Percentiles rank a stretch among this genome's conserved stretches.
phyloP scores from a whole-genome alignment of 2,113 vertebrate species.

The Coturnix japonica region DNA sequence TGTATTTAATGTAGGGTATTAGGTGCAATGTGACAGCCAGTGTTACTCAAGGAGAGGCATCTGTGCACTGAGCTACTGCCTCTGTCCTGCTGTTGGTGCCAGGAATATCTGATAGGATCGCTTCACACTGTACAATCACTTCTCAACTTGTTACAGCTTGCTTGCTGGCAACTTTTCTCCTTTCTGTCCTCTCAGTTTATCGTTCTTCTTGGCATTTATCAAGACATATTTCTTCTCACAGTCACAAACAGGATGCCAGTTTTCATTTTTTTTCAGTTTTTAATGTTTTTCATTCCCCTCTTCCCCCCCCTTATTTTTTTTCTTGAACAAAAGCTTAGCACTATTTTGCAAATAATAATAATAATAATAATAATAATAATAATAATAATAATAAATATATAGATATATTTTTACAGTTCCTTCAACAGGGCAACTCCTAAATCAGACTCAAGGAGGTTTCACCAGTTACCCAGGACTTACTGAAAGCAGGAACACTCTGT shows the following conservation, averaged over 20 bases:
- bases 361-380: no score
- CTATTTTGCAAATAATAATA: background rate
- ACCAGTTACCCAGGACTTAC: background rate
- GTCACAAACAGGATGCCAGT: fast-evolving
- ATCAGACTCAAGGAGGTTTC: fast-evolving
- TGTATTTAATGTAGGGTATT: background rate
- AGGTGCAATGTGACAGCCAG: background rate
- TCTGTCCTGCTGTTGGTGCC: background rate
- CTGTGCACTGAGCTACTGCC: background rate
- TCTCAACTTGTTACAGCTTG: background rate
- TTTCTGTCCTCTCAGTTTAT: fast-evolving
- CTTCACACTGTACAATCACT: background rate
- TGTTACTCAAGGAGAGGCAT: background rate
- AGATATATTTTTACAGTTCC: no score
- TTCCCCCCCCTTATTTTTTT: no score
- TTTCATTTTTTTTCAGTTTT: background rate
- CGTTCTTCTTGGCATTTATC: background rate
- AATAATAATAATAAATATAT: no score
- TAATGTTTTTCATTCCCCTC: background rate
- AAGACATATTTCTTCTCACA: background rate
- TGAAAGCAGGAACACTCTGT: background rate
- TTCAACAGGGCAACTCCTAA: background rate
- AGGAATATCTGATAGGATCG: background rate
- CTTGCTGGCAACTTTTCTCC: background rate
- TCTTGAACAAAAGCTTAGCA: fast-evolving